Conservation (phyloP, 2,113 vertebrate genomes). For the Alouatta palliata region DNA sequence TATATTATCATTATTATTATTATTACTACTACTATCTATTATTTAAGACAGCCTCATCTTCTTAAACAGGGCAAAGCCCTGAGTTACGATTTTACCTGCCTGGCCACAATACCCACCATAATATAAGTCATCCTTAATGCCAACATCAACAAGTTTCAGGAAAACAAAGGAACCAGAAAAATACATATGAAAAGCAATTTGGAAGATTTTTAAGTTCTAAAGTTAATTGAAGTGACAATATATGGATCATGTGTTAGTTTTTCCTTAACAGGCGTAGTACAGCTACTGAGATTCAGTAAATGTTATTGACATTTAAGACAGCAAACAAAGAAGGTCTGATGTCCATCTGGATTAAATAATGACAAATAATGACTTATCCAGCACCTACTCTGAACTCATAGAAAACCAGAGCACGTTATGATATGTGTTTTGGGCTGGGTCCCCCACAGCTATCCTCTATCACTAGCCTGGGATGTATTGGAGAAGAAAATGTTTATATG, state of each 20-base stretch:
- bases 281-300: background rate
- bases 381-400: background rate
- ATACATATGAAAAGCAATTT: conserved; percentile 3
- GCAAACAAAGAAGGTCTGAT: background rate
- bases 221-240: conserved; percentile 24
- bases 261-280: background rate
- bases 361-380: background rate
- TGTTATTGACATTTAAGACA: background rate
- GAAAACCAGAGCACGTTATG: background rate
- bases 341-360: background rate
- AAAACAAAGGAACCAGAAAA: conserved; percentile 29
- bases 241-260: background rate
- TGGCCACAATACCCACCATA: background rate
- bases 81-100: background rate
- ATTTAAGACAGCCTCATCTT: conserved; percentile 47
- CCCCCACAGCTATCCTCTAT: background rate
- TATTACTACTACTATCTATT: conserved; percentile 4
- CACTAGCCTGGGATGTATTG: background rate
- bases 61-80: background rate
- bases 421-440: background rate
- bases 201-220: background rate
- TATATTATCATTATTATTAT: background rate
- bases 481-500: background rate
- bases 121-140: background rate
- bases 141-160: background rate